Evolutionary conservation across 2,797 vertebrate species (phyloP).

Genomic region (Parauchenoglanis ngamensis): DNA sequence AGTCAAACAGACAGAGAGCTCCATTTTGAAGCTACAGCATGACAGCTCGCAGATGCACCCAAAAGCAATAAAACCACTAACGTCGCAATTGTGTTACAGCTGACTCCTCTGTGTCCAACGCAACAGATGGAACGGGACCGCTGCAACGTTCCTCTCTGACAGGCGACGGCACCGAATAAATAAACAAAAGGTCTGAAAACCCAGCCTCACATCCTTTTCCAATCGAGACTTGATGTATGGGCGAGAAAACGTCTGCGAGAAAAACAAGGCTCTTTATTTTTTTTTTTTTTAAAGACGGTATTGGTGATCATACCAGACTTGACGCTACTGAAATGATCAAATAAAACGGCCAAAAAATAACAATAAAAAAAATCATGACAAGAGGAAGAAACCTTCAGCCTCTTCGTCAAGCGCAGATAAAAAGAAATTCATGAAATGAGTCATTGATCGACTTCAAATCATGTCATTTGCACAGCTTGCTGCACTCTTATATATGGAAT

Average conservation of each 20-base stretch:
- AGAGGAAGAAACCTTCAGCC: neutral
- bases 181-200: slow-evolving; percentile 51
- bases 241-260: neutral
- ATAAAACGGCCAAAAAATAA: neutral
- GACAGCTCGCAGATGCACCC: slow-evolving; percentile 14
- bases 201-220: slow-evolving; percentile 20
- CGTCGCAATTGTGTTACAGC: slow-evolving; percentile 31
- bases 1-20: neutral
- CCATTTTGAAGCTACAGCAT: neutral
- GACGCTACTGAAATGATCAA: neutral
- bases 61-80: slow-evolving; percentile 30
- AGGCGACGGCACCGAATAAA: slow-evolving; percentile 42
- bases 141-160: slow-evolving; percentile 45
- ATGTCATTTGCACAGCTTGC: neutral
- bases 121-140: slow-evolving; percentile 60
- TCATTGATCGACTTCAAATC: neutral
- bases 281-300: neutral
- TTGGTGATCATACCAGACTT: neutral
- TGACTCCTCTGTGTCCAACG: slow-evolving; percentile 45
- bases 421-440: neutral
- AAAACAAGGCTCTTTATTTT: neutral
- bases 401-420: neutral
- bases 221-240: slow-evolving; percentile 19
- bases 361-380: neutral
- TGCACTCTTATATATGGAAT: neutral